These are phyloP conservation scores for Megaceryle alcyon DNA, from an alignment of 2,797 vertebrate species.

Conservation along the genomic window DNA sequence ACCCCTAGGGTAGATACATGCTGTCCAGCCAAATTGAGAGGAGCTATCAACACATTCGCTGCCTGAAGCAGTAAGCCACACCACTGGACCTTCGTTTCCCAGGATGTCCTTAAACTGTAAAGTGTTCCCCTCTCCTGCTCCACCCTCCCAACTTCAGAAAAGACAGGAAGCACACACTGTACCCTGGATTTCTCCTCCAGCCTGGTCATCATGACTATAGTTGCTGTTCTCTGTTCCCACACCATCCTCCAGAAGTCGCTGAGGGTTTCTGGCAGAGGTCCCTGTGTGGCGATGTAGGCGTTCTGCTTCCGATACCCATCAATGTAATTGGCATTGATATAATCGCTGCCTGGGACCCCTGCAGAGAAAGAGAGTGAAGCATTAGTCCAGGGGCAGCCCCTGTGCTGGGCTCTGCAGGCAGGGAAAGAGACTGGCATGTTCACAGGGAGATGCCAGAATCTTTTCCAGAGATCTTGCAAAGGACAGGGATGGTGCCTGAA, in stretches of 20 bases:
- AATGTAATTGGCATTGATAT: conserved; percentile 95
- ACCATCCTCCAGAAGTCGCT: conserved; percentile 98
- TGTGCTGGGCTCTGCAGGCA: background rate
- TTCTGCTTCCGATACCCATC: conserved; percentile 98
- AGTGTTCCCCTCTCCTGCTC: background rate
- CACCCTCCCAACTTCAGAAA: background rate
- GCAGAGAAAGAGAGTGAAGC: background rate
- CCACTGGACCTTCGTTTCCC: background rate
- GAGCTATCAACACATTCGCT: too few species aligned
- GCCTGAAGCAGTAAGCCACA: background rate
- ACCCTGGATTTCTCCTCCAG: conserved; percentile 97
- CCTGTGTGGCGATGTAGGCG: conserved; percentile 96
- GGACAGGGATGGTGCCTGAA: background rate
- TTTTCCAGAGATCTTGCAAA: background rate
- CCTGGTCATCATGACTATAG: conserved; percentile 96
- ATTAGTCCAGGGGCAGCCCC: background rate
- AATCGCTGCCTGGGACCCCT: conserved; percentile 95
- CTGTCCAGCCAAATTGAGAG: too few species aligned
- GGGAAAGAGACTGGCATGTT: background rate
- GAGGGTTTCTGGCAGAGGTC: conserved; percentile 92
- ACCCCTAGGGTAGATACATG: too few species aligned
- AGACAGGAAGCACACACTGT: conserved; percentile 45
- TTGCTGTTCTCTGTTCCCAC: conserved; percentile 94
- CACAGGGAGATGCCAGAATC: background rate
- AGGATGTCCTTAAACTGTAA: background rate